These are phyloP conservation scores for Nymphalis io DNA, from an alignment of 1,140 invertebrate genomes.

Conservation along the genomic window DNA sequence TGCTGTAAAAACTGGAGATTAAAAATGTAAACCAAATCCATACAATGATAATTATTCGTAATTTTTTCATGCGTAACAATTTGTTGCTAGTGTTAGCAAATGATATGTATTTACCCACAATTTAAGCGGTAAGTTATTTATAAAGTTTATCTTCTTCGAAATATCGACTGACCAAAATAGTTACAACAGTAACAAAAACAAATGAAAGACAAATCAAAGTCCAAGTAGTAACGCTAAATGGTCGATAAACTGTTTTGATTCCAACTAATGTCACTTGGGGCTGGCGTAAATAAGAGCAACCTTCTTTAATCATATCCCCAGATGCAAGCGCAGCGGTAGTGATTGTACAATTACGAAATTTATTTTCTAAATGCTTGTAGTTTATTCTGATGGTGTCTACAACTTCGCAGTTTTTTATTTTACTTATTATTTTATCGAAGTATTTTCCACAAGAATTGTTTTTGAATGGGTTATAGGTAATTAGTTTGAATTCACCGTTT, in stretches of 20 bases:
- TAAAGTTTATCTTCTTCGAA: conserved; percentile 24
- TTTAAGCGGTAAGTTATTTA: conserved; percentile 36
- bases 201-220: conserved; percentile 39
- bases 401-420: conserved; percentile 22
- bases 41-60: conserved; percentile 43
- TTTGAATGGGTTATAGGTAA: conserved; percentile 31
- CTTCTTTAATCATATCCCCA: conserved; percentile 49
- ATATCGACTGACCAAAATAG: conserved; percentile 14
- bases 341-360: conserved; percentile 27
- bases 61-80: conserved; percentile 39
- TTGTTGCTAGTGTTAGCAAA: conserved; percentile 34
- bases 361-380: conserved; percentile 13
- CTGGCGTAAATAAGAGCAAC: conserved; percentile 47
- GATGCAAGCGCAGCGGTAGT: conserved; percentile 31
- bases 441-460: conserved; percentile 29
- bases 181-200: conserved; percentile 24
- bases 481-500: conserved; percentile 10
- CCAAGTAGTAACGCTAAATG: conserved; percentile 50
- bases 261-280: conserved; percentile 42
- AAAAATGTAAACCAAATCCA: conserved; percentile 65
- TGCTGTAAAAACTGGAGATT: conserved; percentile 56
- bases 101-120: conserved; percentile 56
- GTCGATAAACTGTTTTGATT: conserved; percentile 49
- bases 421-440: conserved; percentile 11
- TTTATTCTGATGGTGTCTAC: conserved; percentile 16